phyloP scores from a whole-genome alignment of 2,888 invertebrate genomes.

The Caenorhabditis sp. region DNA sequence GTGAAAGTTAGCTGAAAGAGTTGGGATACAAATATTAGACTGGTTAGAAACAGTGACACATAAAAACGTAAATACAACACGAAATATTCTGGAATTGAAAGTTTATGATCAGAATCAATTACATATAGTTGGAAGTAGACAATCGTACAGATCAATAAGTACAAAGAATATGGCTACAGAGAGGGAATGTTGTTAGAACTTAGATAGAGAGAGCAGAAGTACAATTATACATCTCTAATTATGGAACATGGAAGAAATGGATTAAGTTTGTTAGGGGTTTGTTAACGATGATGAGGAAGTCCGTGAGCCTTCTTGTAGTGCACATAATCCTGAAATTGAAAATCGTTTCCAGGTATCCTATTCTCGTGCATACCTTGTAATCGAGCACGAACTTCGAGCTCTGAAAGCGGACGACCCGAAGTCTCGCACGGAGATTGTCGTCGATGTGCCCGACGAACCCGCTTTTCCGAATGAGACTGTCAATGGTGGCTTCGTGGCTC shows the following conservation, averaged over 20 bases:
- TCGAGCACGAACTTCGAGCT: constrained; percentile 70
- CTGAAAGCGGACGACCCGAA: constrained; percentile 74
- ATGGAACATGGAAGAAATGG: not conserved
- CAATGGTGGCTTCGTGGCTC: constrained; percentile 98
- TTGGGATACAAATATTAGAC: constrained; percentile 11
- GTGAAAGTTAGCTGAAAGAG: not conserved
- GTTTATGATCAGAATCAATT: too few species aligned
- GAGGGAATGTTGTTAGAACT: too few species aligned
- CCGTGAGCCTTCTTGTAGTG: constrained; percentile 35
- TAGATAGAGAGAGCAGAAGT: too few species aligned
- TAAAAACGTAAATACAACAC: too few species aligned
- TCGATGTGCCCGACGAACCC: constrained; percentile 90
- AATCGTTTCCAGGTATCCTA: too few species aligned
- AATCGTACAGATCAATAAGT: too few species aligned
- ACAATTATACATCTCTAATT: not conserved
- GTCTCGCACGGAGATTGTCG: constrained; percentile 65
- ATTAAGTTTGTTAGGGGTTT: not conserved
- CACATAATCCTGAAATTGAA: constrained; percentile 47
- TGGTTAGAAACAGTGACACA: too few species aligned
- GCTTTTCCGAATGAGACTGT: constrained; percentile 95
- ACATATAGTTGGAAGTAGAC: too few species aligned
- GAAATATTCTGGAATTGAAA: too few species aligned
- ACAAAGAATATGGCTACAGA: too few species aligned
- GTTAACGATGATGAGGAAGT: too few species aligned
- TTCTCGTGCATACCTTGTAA: too few species aligned